A percentile compares a stretch with the other conserved stretches of the same genome.
phyloP scores from a whole-genome alignment of 2,888 invertebrate genomes.

The Drosophila recens region DNA sequence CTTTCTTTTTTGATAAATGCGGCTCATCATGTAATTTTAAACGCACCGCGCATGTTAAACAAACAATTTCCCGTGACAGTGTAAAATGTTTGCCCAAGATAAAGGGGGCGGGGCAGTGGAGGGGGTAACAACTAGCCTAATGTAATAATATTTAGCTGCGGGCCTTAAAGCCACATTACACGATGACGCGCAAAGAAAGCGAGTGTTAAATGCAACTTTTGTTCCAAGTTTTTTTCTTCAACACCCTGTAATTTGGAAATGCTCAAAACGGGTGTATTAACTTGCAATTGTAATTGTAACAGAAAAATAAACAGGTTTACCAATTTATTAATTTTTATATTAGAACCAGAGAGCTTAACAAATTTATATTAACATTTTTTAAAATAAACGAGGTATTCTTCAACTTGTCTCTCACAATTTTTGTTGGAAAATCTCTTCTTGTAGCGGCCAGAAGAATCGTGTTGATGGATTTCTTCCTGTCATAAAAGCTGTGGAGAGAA shows the following conservation, averaged over 20 bases:
- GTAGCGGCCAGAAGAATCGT: constrained; percentile 56
- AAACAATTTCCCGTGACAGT: constrained; percentile 80
- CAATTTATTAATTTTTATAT: no score
- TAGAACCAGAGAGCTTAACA: no score
- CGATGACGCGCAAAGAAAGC: constrained; percentile 75
- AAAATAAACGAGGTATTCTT: neutral
- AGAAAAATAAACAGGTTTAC: neutral
- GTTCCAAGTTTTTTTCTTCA: constrained; percentile 48
- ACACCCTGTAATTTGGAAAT: constrained; percentile 8
- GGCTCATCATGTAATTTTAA: constrained; percentile 81
- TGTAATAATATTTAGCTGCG: constrained; percentile 44
- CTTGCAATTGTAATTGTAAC: no score
- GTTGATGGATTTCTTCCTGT: constrained; percentile 81
- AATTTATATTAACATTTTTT: no score
- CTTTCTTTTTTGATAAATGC: constrained; percentile 72
- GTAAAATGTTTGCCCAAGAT: constrained; percentile 63
- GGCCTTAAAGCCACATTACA: constrained; percentile 50
- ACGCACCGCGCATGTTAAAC: constrained; percentile 78
- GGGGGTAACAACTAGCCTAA: constrained; percentile 36
- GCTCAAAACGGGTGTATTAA: neutral
- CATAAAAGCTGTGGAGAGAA: constrained; percentile 59
- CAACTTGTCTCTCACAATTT: neutral
- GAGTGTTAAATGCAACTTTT: constrained; percentile 77
- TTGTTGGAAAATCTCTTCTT: constrained; percentile 35
- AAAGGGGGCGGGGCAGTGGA: neutral